Evolutionary conservation across 2,888 invertebrate genomes (phyloP), one percentile per base, ranked within the genome.

Genomic region (Leptogaster cylindrica): DNA sequence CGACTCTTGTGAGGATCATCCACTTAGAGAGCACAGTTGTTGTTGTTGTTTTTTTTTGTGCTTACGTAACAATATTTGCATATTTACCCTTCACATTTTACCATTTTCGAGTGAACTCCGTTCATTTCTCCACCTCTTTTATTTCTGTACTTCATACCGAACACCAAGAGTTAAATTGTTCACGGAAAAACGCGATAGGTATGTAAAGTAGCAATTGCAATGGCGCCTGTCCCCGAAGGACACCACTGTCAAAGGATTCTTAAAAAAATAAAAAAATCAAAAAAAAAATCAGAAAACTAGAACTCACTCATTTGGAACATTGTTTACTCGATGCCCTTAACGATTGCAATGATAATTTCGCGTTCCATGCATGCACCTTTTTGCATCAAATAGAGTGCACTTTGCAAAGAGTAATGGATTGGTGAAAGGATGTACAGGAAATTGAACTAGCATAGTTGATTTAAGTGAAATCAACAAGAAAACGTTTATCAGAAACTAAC

Each of bases 1-100:
- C n/a, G 12, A 20, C n/a, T 8, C 14, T 5, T 12, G 44, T 16
- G 44, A 55, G 33, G 44, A 61, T 61, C 44, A 61, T 61, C 61
- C 44, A 61, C 61, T 61, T 61, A 61, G 61, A 61, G 44, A 41
- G 23, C 61, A 25, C n/a, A 61, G 44, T 61, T n/a, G n/a, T n/a
- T n/a, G n/a, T n/a, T n/a, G n/a, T n/a, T n/a, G n/a, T n/a, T n/a
- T n/a, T n/a, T n/a, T n/a, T n/a, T 61, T 61, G 44, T 44, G 61
- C 28, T 61, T 44, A 61, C 28, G 44, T 61, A 61, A 61, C 44
- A 27, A 44, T 44, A 61, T 61, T 61, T 61, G 61, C 61, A 61
- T 61, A 61, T 61, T 44, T 61, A 61, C 61, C 28, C 61, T 61
- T 61, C 61, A 61, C 44, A 44, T 61, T 61, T 27, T 61, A 18